These are phyloP conservation scores for Bujurquina vittata DNA, from an alignment of 2,113 vertebrate genomes.

Conservation along the genomic window DNA sequence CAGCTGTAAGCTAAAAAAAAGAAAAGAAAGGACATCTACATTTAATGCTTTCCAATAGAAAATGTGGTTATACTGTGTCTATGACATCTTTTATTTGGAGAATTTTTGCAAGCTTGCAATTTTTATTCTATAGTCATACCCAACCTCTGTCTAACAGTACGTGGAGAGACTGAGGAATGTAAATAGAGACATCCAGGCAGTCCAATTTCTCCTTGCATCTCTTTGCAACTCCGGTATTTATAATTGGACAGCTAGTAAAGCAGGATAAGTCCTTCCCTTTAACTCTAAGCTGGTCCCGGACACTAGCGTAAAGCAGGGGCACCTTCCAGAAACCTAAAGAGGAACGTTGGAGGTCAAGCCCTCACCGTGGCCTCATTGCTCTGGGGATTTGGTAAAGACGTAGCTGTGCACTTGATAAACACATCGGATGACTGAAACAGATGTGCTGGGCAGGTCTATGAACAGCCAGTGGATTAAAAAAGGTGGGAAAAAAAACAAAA, in stretches of 20 bases:
- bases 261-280: constrained; percentile 26
- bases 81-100: background rate
- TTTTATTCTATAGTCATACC: background rate
- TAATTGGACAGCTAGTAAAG: constrained; percentile 62
- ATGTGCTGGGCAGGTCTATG: constrained; percentile 6
- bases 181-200: constrained; percentile 27
- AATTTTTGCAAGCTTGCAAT: background rate
- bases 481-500: background rate
- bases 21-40: background rate
- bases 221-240: constrained; percentile 31
- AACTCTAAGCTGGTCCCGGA: constrained; percentile 12
- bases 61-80: background rate
- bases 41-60: constrained; percentile 3
- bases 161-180: constrained; percentile 16
- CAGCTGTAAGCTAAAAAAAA: constrained; percentile 13
- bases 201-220: background rate
- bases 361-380: constrained; percentile 31
- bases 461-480: constrained; percentile 7
- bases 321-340: constrained; percentile 8
- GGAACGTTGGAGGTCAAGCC: constrained; percentile 39
- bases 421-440: constrained; percentile 44
- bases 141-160: constrained; percentile 10
- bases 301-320: constrained; percentile 9
- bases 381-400: constrained; percentile 26
- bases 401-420: constrained; percentile 21